Percentiles rank a stretch among this genome's conserved stretches.
These are phyloP conservation scores for Odontocerum albicorne DNA, from an alignment of 2,888 invertebrate genomes.

Conservation along the genomic window DNA sequence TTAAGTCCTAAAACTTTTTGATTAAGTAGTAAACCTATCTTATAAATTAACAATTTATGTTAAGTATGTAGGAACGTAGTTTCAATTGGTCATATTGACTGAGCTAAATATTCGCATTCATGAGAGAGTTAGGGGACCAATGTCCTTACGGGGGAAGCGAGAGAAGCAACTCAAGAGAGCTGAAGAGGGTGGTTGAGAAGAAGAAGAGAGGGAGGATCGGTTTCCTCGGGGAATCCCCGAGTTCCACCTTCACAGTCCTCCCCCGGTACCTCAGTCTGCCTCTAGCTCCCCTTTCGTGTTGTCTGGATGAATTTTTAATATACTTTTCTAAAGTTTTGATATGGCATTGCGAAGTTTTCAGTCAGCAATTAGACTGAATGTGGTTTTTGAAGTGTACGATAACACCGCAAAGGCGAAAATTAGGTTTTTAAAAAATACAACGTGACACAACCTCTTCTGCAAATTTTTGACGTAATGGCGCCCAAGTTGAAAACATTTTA, in stretches of 20 bases:
- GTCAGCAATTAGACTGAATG: constrained; percentile 17
- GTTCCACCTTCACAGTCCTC: constrained; percentile 35
- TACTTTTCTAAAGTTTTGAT: constrained; percentile 23
- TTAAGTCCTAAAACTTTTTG: too few species aligned
- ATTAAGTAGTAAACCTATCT: too few species aligned
- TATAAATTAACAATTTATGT: too few species aligned
- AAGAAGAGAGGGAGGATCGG: background rate
- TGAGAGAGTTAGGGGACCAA: constrained; percentile 40
- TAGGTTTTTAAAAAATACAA: too few species aligned
- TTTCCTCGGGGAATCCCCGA: constrained; percentile 5
- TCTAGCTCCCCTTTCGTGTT: constrained; percentile 9
- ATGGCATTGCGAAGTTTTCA: constrained; percentile 21
- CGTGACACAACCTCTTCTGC: too few species aligned
- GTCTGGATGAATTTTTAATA: constrained; percentile 29
- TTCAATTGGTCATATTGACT: constrained; percentile 58
- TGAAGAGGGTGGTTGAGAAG: background rate
- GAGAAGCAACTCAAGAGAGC: too few species aligned
- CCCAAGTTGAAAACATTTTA: too few species aligned
- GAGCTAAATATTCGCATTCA: too few species aligned
- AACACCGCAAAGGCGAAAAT: too few species aligned
- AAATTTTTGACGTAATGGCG: too few species aligned
- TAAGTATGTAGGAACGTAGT: constrained; percentile 40
- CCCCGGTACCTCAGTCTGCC: constrained; percentile 41
- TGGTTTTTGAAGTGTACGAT: constrained; percentile 1
- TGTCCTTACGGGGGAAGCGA: constrained; percentile 11